These are phyloP conservation scores for Vidua macroura DNA, from an alignment of 2,113 vertebrate species.

Conservation along the genomic window DNA sequence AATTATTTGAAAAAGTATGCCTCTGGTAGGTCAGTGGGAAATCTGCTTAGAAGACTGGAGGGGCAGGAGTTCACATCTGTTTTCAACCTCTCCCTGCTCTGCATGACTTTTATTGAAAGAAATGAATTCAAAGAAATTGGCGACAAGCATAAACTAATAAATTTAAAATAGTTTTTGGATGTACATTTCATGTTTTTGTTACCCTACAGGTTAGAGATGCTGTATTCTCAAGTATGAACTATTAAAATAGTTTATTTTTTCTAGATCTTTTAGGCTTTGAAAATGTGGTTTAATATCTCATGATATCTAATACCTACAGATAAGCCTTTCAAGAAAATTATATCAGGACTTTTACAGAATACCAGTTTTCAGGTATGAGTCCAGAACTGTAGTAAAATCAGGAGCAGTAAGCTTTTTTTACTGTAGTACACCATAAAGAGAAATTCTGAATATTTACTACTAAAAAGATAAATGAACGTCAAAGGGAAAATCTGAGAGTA, in stretches of 20 bases:
- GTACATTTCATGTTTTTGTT: not conserved
- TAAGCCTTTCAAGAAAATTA: not conserved
- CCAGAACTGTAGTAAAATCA: not conserved
- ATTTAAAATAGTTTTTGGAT: not conserved
- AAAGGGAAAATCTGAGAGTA: not conserved
- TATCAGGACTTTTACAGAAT: not conserved
- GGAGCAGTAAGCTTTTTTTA: not conserved
- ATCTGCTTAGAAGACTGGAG: not conserved
- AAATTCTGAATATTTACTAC: not conserved
- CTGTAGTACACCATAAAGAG: not conserved
- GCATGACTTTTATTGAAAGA: not conserved
- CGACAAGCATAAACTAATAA: not conserved
- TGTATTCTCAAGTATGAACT: not conserved
- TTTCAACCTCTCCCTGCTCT: not conserved
- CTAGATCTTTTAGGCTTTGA: not conserved
- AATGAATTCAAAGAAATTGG: not conserved
- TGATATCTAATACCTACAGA: not conserved
- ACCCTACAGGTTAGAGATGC: not conserved
- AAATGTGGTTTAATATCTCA: not conserved
- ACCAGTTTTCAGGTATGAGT: not conserved
- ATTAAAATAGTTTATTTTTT: not conserved
- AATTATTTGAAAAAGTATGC: accelerated
- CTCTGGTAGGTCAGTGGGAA: not conserved
- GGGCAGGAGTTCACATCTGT: not conserved
- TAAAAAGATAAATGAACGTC: not conserved